Conservation (phyloP, 1,140 invertebrate species). For the Halictus rubicundus region DNA sequence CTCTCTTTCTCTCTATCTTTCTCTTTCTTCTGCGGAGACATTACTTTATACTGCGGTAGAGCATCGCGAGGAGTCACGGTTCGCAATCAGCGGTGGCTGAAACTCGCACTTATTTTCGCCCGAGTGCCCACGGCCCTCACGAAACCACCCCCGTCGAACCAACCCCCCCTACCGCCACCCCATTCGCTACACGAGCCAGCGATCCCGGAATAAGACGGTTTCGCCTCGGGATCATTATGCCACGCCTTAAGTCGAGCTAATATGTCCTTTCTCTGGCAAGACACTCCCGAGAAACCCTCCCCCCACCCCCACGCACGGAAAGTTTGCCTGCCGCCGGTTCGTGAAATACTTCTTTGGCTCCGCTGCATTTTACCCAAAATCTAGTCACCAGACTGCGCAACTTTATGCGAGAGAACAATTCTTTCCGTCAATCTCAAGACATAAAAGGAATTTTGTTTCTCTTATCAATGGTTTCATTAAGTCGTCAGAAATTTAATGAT, state of each 20-base stretch:
- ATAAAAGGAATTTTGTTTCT: no score
- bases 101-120: slow-evolving; percentile 78
- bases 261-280: slow-evolving; percentile 69
- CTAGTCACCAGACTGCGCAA: no score
- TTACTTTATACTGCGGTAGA: slow-evolving; percentile 59
- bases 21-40: slow-evolving; percentile 41
- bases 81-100: slow-evolving; percentile 76
- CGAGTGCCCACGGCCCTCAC: slow-evolving; percentile 68
- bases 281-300: not conserved
- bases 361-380: no score
- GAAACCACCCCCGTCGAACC: slow-evolving; percentile 42
- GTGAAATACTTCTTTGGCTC: no score
- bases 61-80: slow-evolving; percentile 64
- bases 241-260: slow-evolving; percentile 80
- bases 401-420: no score
- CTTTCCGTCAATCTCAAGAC: no score
- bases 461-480: no score
- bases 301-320: no score
- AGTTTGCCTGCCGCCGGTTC: no score
- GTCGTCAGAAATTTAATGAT: no score
- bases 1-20: slow-evolving; percentile 19
- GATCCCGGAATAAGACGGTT: slow-evolving; percentile 70
- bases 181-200: slow-evolving; percentile 1
- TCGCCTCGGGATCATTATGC: slow-evolving; percentile 77
- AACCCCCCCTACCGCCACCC: not conserved